Conservation (phyloP, 2,797 vertebrate species). For the Notolepis coatsorum region DNA sequence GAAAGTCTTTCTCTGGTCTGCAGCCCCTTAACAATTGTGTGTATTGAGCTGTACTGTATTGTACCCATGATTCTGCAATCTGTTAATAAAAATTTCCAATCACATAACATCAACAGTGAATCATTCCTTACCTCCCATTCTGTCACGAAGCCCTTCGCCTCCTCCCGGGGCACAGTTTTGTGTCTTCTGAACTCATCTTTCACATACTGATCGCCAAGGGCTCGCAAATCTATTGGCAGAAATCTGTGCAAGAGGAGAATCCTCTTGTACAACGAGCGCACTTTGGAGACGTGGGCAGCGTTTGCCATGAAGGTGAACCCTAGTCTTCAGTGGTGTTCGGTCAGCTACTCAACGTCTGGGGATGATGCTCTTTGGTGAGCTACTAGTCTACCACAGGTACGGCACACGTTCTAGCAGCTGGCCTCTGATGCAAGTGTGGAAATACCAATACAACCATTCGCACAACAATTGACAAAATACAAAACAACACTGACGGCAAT, state of each 20-base stretch:
- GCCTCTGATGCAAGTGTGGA: not conserved
- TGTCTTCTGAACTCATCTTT: slow-evolving; percentile 92
- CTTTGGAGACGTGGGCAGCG: slow-evolving; percentile 69
- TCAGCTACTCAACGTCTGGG: too few species aligned
- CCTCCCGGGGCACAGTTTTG: slow-evolving; percentile 68
- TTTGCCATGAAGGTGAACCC: slow-evolving; percentile 57
- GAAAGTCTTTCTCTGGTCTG: too few species aligned
- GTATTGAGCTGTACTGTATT: too few species aligned
- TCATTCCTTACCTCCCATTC: slow-evolving; percentile 91
- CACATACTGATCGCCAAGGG: slow-evolving; percentile 89
- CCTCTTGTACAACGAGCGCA: slow-evolving; percentile 82
- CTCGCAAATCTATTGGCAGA: slow-evolving; percentile 84
- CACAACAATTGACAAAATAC: not conserved
- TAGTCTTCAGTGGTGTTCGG: not conserved
- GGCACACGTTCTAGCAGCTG: not conserved
- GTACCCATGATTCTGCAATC: too few species aligned
- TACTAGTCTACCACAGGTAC: too few species aligned
- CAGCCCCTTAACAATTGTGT: too few species aligned
- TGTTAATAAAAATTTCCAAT: not conserved
- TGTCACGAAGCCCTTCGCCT: slow-evolving; percentile 83
- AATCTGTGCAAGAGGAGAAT: slow-evolving; percentile 85
- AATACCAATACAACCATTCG: not conserved
- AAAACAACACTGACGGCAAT: not conserved
- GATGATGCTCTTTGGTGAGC: too few species aligned
- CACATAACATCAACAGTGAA: not conserved